These are phyloP conservation scores for Paracanthobrama guichenoti DNA, from an alignment of 2,113 vertebrate species.

Conservation along the genomic window DNA sequence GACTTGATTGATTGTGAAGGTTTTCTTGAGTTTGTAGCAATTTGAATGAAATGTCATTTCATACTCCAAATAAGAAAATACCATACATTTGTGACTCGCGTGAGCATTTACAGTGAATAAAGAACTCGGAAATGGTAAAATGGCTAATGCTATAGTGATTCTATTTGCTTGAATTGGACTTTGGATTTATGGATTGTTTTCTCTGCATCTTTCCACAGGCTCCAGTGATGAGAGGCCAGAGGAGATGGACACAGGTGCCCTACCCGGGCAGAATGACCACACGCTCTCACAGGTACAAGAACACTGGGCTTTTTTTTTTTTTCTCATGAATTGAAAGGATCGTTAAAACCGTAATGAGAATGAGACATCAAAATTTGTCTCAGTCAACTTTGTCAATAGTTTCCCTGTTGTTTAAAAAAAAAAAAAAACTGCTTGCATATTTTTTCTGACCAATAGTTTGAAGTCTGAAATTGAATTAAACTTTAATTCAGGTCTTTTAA, in stretches of 20 bases:
- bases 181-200: not conserved
- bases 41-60: not conserved
- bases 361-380: not conserved
- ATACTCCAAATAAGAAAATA: no score
- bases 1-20: no score
- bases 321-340: not conserved
- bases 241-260: slow-evolving; percentile 67
- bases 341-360: no score
- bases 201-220: slow-evolving; percentile 51
- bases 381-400: no score
- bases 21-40: not conserved
- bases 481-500: not conserved
- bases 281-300: slow-evolving; percentile 69
- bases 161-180: not conserved
- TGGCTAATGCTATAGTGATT: not conserved
- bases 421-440: not conserved
- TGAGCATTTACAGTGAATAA: not conserved
- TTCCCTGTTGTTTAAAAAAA: not conserved
- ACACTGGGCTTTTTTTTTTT: not conserved
- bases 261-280: slow-evolving; percentile 56
- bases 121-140: not conserved
- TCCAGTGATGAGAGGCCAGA: slow-evolving; percentile 67
- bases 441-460: no score
- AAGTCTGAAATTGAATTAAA: not conserved
- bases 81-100: no score